These are phyloP conservation scores for Myathropa florea DNA, from an alignment of 2,888 invertebrate species.

Conservation along the genomic window DNA sequence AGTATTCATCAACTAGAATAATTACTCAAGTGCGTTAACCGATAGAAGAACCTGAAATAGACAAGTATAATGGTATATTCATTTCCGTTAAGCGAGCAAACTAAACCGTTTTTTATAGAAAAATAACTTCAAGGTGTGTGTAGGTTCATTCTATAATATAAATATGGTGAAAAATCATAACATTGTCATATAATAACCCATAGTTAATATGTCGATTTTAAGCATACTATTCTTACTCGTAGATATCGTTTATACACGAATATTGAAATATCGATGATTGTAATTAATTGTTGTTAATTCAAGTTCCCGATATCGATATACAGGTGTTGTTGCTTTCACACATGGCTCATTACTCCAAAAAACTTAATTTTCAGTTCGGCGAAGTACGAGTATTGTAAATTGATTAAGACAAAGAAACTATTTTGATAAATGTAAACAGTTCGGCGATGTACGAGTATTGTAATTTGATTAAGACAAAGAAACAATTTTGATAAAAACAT, in stretches of 20 bases:
- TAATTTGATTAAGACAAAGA: conserved; percentile 7
- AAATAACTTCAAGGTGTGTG: neutral
- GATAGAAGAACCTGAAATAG: neutral
- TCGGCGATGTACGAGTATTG: too few relatives aligned
- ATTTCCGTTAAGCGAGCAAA: neutral
- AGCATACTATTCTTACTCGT: neutral
- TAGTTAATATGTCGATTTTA: neutral
- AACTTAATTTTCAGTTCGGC: too few relatives aligned
- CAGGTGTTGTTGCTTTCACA: too few relatives aligned
- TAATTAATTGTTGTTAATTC: too few relatives aligned
- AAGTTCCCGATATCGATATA: too few relatives aligned
- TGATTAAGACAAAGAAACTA: too few relatives aligned
- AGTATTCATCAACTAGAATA: conserved; percentile 4
- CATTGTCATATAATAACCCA: neutral
- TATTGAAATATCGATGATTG: neutral
- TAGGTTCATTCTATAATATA: neutral
- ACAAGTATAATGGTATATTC: neutral
- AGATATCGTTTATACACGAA: neutral
- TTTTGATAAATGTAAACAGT: too few relatives aligned
- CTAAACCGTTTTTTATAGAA: neutral
- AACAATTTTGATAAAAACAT: neutral
- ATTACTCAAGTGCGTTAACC: conserved; percentile 4
- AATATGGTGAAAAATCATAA: neutral
- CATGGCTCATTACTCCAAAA: too few relatives aligned
- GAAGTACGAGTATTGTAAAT: too few relatives aligned